These are phyloP conservation scores for Takifugu rubripes DNA, from an alignment of 2,797 vertebrate species.

Conservation along the genomic window DNA sequence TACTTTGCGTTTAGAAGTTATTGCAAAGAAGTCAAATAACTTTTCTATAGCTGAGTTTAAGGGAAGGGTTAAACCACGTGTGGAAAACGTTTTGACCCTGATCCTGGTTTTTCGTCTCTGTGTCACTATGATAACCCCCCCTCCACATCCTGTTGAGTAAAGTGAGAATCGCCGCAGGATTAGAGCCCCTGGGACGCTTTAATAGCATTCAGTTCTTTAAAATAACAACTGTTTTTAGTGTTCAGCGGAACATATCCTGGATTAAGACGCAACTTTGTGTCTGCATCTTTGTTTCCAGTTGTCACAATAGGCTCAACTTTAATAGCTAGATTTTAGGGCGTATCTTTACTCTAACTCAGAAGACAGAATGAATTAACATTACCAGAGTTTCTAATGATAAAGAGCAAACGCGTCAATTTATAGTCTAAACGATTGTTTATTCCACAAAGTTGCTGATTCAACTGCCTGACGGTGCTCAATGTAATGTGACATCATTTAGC, in stretches of 20 bases:
- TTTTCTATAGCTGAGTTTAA: too few relatives aligned
- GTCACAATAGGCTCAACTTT: not conserved
- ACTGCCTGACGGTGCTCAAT: too few relatives aligned
- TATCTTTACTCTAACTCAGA: not conserved
- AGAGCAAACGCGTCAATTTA: too few relatives aligned
- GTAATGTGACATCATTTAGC: not conserved
- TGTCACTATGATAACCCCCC: not conserved
- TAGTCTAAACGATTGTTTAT: too few relatives aligned
- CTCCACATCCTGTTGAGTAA: slow-evolving; percentile 35
- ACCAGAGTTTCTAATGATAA: too few relatives aligned
- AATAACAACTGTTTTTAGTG: not conserved
- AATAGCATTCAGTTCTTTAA: not conserved
- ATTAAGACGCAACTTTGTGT: not conserved
- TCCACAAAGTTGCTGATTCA: too few relatives aligned
- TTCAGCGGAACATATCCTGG: not conserved
- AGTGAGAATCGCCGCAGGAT: slow-evolving; percentile 1
- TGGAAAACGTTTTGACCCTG: slow-evolving; percentile 24
- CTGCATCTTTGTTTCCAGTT: too few relatives aligned
- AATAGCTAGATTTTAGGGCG: not conserved
- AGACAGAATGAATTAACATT: not conserved
- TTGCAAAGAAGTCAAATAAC: too few relatives aligned
- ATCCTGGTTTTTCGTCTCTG: slow-evolving; percentile 26
- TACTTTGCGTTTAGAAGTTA: too few relatives aligned
- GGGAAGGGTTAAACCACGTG: slow-evolving; percentile 22
- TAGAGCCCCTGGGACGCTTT: not conserved